Base-by-base conservation (phyloP, 2,113 vertebrate species). In the Sminthopsis crassicaudata region DNA sequence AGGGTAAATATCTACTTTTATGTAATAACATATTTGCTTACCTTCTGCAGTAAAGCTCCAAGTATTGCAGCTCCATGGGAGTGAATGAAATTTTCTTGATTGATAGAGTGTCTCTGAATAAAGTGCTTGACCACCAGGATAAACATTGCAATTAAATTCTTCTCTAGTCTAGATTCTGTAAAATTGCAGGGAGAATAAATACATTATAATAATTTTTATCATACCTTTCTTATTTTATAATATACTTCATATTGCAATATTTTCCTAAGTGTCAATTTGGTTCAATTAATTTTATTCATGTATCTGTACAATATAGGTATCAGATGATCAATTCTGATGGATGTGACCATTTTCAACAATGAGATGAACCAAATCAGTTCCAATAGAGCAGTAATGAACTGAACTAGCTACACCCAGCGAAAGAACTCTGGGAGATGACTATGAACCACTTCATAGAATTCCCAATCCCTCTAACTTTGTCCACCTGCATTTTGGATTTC, bases 111-210 rank as follows among this genome's bases (percentile, higher is more conserved):
- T 94, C 99, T 99, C 98, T 99, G 99, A 98, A 99, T 99, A 96
- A 99, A 99, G 96, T 99, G 99, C 93, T 99, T 99, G 84, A 99
- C 97, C 98, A 99, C 98, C 98, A 99, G 98, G 95, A 99, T 98
- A 98, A 99, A 99, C 30, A 99, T 99, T 91, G 99, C 99, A 93
- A 99, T 98, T 84, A 99, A 97, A 95, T 99, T 99, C 98, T 99
- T 99, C 98, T 99, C 99, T 95, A 99, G 97, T 52, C 99, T 99
- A 2, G 99, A 99, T 98, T 99, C 99, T 99, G 98, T 93, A 98
- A 97, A 97, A 98, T 54, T 96, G 53, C 91, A 88, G 95, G 95
- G 22, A 96, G 26, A 50, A 48, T 57, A n/a, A 94, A 60, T 93
- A 94, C 24, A 94, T 97, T 88, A 95, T 89, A 27, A 89, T 54